Percentiles rank a stretch among this genome's conserved stretches.
Evolutionary conservation across 1,140 invertebrate species (phyloP).

Genomic region (Pachyrhynchus sulphureomaculatus): DNA sequence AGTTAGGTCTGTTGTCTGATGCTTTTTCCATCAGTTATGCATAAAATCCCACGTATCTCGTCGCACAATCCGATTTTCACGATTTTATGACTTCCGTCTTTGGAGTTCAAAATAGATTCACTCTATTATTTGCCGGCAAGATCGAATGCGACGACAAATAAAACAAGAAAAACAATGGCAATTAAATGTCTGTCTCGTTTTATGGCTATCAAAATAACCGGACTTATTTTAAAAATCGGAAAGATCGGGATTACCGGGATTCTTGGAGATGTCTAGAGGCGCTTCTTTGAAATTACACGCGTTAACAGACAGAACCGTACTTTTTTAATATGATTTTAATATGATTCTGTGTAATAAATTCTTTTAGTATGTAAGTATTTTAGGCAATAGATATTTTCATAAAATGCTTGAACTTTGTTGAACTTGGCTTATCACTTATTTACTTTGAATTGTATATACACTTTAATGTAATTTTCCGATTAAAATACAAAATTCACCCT

Average conservation of each 20-base stretch:
- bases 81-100: constrained; percentile 16
- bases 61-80: constrained; percentile 5
- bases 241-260: constrained; percentile 5
- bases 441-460: too few relatives aligned
- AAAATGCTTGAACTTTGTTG: too few relatives aligned
- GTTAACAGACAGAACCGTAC: too few relatives aligned
- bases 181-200: constrained; percentile 13
- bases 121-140: constrained; percentile 5
- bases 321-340: too few relatives aligned
- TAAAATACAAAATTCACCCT: too few relatives aligned
- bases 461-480: too few relatives aligned
- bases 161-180: constrained; percentile 15
- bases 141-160: not conserved
- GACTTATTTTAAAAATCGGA: constrained; percentile 14
- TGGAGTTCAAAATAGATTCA: constrained; percentile 8
- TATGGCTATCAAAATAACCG: constrained; percentile 1
- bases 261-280: not conserved
- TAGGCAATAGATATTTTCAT: too few relatives aligned
- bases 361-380: too few relatives aligned
- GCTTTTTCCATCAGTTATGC: not conserved
- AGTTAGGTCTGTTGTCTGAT: not conserved
- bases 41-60: not conserved
- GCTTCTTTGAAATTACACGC: too few relatives aligned
- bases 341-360: too few relatives aligned
- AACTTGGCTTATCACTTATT: too few relatives aligned